phyloP scores from a whole-genome alignment of 2,888 invertebrate genomes.

The Platycnemis pennipes region DNA sequence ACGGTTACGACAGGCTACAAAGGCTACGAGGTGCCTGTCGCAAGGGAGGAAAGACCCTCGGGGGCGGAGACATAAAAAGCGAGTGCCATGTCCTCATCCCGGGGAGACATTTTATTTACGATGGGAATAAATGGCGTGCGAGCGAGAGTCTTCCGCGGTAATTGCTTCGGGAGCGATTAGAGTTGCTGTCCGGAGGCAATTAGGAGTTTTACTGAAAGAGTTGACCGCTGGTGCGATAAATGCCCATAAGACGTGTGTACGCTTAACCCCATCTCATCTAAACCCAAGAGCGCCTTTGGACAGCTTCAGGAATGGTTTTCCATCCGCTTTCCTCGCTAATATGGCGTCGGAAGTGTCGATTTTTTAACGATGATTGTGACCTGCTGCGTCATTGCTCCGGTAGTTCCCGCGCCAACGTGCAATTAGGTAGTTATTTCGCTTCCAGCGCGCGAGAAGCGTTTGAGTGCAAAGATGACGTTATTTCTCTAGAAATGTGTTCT shows the following conservation, averaged over 20 bases:
- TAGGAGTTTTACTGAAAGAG: neutral
- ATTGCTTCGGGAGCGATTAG: neutral
- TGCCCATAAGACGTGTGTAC: neutral
- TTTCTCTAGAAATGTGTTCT: neutral
- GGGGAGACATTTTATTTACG: neutral
- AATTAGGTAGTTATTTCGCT: neutral
- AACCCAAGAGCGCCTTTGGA: neutral
- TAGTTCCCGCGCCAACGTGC: neutral
- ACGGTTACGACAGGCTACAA: neutral
- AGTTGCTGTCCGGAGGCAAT: neutral
- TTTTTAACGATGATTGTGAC: neutral
- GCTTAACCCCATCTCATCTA: neutral
- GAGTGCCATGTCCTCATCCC: neutral
- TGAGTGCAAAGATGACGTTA: neutral
- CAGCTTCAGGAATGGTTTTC: neutral
- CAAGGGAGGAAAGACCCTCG: neutral
- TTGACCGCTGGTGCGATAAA: neutral
- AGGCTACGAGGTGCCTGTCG: neutral
- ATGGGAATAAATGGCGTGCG: neutral
- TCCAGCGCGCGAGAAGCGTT: neutral
- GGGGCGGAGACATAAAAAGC: neutral
- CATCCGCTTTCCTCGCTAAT: neutral
- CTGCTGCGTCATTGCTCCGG: neutral
- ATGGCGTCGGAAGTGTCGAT: neutral
- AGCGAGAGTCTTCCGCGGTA: neutral